phyloP scores from a whole-genome alignment of 2,888 invertebrate genomes.

The Andrena fulva region DNA sequence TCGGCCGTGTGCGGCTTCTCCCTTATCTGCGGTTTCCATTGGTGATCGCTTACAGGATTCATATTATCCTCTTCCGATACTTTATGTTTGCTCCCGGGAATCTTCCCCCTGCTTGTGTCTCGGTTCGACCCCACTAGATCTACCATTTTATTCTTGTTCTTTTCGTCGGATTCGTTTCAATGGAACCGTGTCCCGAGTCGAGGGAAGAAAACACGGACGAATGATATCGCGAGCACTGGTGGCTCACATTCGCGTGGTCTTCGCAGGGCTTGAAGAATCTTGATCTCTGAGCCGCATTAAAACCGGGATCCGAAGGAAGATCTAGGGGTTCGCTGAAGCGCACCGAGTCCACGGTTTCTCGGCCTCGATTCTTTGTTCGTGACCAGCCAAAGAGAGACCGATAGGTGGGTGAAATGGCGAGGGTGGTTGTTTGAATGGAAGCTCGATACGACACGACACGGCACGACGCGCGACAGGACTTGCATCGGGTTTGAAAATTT shows the following conservation, averaged over 20 bases:
- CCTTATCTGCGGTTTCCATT: slow-evolving; percentile 30
- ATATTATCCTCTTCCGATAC: slow-evolving; percentile 49
- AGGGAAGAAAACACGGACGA: no score
- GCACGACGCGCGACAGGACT: no score
- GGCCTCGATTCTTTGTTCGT: no score
- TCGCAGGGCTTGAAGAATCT: background rate
- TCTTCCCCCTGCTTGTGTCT: slow-evolving; percentile 1
- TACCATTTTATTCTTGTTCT: background rate
- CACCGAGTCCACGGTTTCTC: no score
- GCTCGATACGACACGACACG: no score
- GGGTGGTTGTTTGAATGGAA: no score
- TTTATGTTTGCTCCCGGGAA: slow-evolving; percentile 51
- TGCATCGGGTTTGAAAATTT: slow-evolving; percentile 20
- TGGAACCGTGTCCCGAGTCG: no score
- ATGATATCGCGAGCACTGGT: background rate
- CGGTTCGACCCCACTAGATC: background rate
- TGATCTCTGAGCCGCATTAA: slow-evolving; percentile 43
- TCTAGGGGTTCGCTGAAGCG: no score
- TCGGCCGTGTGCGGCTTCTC: background rate
- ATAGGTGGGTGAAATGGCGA: no score
- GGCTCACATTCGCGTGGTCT: background rate
- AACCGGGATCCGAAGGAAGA: slow-evolving; percentile 7
- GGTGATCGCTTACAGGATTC: slow-evolving; percentile 52
- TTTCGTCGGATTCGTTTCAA: no score
- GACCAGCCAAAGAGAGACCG: no score